Conservation (phyloP, 92 coral and sea anemone species). For the Porites lobata region DNA sequence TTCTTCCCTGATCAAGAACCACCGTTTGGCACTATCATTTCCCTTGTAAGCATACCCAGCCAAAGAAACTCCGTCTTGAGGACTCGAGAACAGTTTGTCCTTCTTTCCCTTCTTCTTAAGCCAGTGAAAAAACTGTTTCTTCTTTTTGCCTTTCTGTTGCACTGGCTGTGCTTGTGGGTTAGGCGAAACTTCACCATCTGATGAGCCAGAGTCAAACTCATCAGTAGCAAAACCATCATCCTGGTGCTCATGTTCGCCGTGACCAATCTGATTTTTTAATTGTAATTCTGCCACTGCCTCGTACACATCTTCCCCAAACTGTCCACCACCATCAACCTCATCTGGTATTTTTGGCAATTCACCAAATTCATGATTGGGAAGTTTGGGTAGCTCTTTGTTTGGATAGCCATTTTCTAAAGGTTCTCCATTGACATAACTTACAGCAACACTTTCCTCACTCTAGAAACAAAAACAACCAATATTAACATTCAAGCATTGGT, state of each 20-base stretch:
- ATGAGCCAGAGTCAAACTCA: conserved; percentile 86
- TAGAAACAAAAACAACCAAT: background rate
- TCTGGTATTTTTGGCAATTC: conserved; percentile 40
- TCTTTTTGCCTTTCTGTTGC: conserved; percentile 79
- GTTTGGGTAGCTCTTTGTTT: conserved; percentile 13
- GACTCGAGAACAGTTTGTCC: conserved; percentile 81
- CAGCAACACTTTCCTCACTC: conserved; percentile 27
- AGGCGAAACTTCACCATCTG: conserved; percentile 64
- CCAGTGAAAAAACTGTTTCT: conserved; percentile 81
- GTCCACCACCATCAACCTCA: conserved; percentile 44
- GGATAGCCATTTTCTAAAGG: conserved; percentile 17
- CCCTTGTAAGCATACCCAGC: conserved; percentile 87
- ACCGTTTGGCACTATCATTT: conserved; percentile 78
- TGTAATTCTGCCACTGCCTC: conserved; percentile 56
- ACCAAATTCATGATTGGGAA: conserved; percentile 23
- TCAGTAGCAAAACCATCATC: conserved; percentile 92
- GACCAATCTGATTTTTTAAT: background rate
- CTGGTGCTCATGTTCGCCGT: conserved; percentile 64
- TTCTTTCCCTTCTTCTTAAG: conserved; percentile 85
- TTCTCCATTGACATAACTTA: conserved; percentile 26
- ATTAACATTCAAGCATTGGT: background rate
- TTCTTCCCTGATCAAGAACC: conserved; percentile 92
- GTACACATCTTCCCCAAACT: conserved; percentile 65
- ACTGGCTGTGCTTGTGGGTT: conserved; percentile 72
- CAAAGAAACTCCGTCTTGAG: conserved; percentile 86